Percentiles rank a stretch among this genome's conserved stretches.
Conservation (phyloP, 35 echinoderm and acorn worm species). For the Apostichopus japonicus region DNA sequence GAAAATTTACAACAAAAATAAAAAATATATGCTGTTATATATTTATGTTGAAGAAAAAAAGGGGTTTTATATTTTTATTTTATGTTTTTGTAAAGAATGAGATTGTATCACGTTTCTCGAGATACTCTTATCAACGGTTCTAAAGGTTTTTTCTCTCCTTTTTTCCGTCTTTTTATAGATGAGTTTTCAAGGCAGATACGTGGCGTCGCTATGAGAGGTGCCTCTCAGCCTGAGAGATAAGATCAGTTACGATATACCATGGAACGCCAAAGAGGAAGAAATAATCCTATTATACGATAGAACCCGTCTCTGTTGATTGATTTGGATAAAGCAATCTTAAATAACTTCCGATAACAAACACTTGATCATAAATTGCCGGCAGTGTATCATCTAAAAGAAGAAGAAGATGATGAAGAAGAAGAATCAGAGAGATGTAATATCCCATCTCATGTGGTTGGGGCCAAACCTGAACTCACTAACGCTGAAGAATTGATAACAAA, state of each 20-base stretch:
- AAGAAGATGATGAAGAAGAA: background rate
- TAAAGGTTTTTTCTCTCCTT: background rate
- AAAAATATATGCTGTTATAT: no score
- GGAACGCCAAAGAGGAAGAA: background rate
- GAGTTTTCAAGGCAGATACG: background rate
- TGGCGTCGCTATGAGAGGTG: background rate
- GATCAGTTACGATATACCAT: background rate
- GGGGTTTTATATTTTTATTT: no score
- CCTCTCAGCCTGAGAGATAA: background rate
- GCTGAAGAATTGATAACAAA: no score
- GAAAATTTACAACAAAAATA: no score
- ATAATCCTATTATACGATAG: background rate
- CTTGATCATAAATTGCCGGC: background rate
- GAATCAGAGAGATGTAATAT: no score
- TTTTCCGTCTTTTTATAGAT: background rate
- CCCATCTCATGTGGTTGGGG: no score
- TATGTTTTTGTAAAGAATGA: background rate
- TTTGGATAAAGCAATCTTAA: background rate
- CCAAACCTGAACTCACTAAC: no score
- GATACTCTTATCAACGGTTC: background rate
- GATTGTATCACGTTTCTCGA: background rate
- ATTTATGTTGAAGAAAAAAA: no score
- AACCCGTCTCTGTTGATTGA: background rate
- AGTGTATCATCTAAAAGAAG: background rate
- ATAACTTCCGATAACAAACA: background rate